Percentiles rank a stretch among this genome's conserved stretches.
These are phyloP conservation scores for Drosophila pseudoananassae DNA, from an alignment of 1,140 invertebrate species.

Conservation along the genomic window DNA sequence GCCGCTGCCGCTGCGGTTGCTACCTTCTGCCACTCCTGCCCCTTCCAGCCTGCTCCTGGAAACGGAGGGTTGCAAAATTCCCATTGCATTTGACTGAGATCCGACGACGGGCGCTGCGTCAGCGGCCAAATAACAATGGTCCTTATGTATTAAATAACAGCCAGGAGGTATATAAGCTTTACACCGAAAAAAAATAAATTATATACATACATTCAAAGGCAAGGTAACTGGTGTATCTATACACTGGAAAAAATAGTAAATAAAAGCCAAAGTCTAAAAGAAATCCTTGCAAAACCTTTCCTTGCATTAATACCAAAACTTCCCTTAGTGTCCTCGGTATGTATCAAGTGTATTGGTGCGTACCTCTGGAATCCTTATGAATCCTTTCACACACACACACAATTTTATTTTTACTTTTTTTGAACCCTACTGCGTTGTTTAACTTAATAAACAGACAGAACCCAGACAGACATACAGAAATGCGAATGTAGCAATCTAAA, in stretches of 20 bases:
- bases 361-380: constrained; percentile 77
- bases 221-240: not conserved
- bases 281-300: not conserved
- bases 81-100: constrained; percentile 69
- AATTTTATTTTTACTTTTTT: constrained; percentile 31
- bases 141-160: constrained; percentile 78
- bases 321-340: constrained; percentile 19
- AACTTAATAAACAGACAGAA: constrained; percentile 69
- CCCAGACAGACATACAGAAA: constrained; percentile 26
- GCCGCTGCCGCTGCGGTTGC: constrained; percentile 40
- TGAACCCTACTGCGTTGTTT: constrained; percentile 58
- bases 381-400: constrained; percentile 62
- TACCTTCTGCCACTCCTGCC: constrained; percentile 23
- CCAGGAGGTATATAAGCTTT: constrained; percentile 40
- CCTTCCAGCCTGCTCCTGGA: constrained; percentile 32
- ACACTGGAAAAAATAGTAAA: not conserved
- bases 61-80: constrained; percentile 73
- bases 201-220: not conserved
- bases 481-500: constrained; percentile 45
- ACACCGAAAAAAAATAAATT: constrained; percentile 15
- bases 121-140: constrained; percentile 77
- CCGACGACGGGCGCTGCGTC: constrained; percentile 53
- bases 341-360: constrained; percentile 46
- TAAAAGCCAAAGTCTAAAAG: not conserved
- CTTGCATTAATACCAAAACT: not conserved